Conservation (phyloP, 2,113 vertebrate genomes). For the Dicaeum eximium region DNA sequence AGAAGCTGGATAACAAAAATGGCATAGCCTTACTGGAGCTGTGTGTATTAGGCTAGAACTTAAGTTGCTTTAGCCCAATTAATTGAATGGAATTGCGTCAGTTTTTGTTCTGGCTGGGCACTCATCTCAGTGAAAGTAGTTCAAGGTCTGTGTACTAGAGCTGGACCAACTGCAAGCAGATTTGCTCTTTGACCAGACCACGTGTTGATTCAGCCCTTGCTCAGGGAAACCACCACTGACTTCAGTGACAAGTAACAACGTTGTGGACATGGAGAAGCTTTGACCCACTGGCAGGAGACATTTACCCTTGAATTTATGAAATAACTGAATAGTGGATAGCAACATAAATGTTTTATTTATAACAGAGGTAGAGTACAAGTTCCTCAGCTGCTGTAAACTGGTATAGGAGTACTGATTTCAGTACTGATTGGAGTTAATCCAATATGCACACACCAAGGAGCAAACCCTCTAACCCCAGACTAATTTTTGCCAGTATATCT, state of each 20-base stretch:
- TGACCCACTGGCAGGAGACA: neutral
- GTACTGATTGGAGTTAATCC: neutral
- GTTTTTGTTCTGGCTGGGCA: neutral
- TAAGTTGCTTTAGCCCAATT: neutral
- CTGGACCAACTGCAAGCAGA: neutral
- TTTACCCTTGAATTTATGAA: slow-evolving; percentile 2
- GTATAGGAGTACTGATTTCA: neutral
- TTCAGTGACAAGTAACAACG: neutral
- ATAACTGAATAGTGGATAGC: neutral
- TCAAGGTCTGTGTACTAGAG: neutral
- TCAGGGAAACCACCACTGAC: slow-evolving; percentile 23
- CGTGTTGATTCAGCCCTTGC: neutral
- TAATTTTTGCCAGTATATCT: slow-evolving; percentile 25
- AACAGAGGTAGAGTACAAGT: neutral
- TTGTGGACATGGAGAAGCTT: neutral
- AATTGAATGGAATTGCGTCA: neutral
- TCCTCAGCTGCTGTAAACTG: slow-evolving; percentile 7
- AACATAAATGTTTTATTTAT: neutral
- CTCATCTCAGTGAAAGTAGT: neutral
- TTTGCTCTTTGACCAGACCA: neutral
- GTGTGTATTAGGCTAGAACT: neutral
- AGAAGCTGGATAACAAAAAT: neutral
- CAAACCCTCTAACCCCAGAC: neutral
- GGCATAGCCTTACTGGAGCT: neutral
- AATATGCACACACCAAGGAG: neutral